These are phyloP conservation scores for Brachirus orientalis DNA, from an alignment of 2,113 vertebrate species.

Conservation along the genomic window DNA sequence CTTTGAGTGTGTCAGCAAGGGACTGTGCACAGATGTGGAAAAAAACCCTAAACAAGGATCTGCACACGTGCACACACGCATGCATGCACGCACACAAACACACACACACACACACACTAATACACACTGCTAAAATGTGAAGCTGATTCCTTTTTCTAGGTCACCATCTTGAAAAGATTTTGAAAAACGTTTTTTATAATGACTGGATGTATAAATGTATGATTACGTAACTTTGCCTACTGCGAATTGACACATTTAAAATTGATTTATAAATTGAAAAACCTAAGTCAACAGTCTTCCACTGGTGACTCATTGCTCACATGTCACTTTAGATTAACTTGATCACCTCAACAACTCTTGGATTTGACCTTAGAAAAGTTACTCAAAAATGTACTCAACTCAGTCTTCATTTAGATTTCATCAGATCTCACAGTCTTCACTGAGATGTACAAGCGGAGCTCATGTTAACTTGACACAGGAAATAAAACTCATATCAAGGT, in stretches of 20 bases:
- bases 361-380: no score
- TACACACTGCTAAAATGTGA: constrained; percentile 26
- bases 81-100: not conserved
- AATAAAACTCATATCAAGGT: no score
- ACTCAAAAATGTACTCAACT: no score
- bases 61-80: no score
- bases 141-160: constrained; percentile 72
- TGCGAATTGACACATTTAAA: constrained; percentile 41
- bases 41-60: constrained; percentile 62
- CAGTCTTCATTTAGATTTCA: no score
- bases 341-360: not conserved
- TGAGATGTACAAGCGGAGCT: no score
- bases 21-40: constrained; percentile 60
- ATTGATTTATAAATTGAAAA: not conserved
- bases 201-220: constrained; percentile 50
- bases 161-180: constrained; percentile 58
- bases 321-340: not conserved
- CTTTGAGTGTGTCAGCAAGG: constrained; percentile 38
- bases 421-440: no score
- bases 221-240: constrained; percentile 17
- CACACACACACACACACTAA: constrained; percentile 7
- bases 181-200: constrained; percentile 52
- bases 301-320: no score
- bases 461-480: no score
- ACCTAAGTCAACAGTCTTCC: no score